Evolutionary conservation across 2,888 invertebrate genomes (phyloP), one percentile per base, ranked within the genome.

Genomic region (Caenorhabditis imperialis): DNA sequence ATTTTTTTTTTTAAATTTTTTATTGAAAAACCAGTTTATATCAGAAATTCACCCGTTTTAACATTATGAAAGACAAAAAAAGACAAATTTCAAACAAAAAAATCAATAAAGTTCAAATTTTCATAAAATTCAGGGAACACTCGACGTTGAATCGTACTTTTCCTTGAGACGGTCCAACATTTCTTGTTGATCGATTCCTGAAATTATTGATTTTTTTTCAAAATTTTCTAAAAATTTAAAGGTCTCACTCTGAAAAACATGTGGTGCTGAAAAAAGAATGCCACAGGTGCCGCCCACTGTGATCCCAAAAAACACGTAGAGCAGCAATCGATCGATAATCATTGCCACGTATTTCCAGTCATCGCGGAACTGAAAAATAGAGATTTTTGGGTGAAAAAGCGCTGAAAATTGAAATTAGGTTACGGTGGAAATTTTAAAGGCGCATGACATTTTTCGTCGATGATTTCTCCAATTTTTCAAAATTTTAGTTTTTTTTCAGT

Each of bases 261-360:
- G 86, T 0, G 90, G 90, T 0, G 90, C 90, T 57, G 89, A 88
- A 45, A 90, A 84, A 33, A 90, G 87, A 55, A 90, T 90, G 50
- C 89, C 85, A 16, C 76, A 74, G 1, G 86, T 85, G 12, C 90
- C 90, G 38, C 89, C 89, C 10, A 89, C 81, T 47, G 89, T 89
- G 18, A 90, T 89, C 5, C 89, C 89, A 57, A 89, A 90, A 79
- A 90, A 90, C 35, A 90, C 88, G 79, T 89, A 89, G 27, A 90
- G 86, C 67, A 90, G 88, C 8, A 90, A 82, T 1, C 90, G 86
- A 74, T 90, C 90, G 50, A 90, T 89, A n/a, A 90, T 89, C 88
- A 90, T 88, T 48, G 90, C 89, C 38, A 90, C 89, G 81, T 89
- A 90, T 81, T 90, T 90, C 90, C 90, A 90, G 78, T 90, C 90